These are phyloP conservation scores for Dasypolia templi DNA, from an alignment of 2,888 invertebrate species.

Conservation along the genomic window DNA sequence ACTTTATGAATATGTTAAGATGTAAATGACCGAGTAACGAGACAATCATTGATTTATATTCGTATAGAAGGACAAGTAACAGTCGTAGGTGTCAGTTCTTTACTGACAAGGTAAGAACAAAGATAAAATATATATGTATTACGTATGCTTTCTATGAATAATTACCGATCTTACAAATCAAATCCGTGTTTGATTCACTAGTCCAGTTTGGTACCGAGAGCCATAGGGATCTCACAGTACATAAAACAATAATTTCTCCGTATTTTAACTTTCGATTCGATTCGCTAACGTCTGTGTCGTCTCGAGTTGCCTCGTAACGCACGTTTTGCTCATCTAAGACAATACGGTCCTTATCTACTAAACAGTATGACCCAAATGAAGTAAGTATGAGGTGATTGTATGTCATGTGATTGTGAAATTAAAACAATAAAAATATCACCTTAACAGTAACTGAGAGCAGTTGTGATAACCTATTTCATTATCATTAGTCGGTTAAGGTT, in stretches of 20 bases:
- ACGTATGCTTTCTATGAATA: too few relatives aligned
- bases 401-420: constrained; percentile 33
- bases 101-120: too few relatives aligned
- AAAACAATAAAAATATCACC: constrained; percentile 20
- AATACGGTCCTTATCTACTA: constrained; percentile 27
- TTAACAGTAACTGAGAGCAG: not conserved
- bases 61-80: too few relatives aligned
- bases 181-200: too few relatives aligned
- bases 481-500: constrained; percentile 12
- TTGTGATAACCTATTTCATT: constrained; percentile 17
- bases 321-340: constrained; percentile 15
- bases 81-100: too few relatives aligned
- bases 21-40: too few relatives aligned
- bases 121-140: too few relatives aligned
- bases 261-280: constrained; percentile 16
- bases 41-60: too few relatives aligned
- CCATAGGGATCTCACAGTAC: too few relatives aligned
- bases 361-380: constrained; percentile 5
- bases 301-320: not conserved
- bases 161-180: too few relatives aligned
- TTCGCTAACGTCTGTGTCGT: not conserved
- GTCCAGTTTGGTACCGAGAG: too few relatives aligned
- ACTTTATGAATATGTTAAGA: too few relatives aligned
- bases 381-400: not conserved
- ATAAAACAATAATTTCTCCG: not conserved